Base-by-base conservation (phyloP, 2,888 invertebrate species). In the Zygogramma bicolorata region DNA sequence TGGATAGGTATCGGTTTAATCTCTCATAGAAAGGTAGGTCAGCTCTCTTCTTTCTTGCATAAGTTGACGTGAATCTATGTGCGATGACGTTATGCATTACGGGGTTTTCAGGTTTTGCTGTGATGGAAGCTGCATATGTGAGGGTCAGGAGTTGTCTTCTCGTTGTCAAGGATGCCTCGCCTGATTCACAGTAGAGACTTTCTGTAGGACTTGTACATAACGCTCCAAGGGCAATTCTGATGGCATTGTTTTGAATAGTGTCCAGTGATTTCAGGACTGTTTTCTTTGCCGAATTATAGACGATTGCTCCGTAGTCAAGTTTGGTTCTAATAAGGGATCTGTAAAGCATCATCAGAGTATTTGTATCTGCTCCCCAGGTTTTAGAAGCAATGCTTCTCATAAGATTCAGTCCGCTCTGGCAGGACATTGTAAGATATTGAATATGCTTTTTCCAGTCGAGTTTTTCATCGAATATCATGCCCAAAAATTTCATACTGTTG, bases 401-500 rank as follows among this genome's bases (percentile, higher is more conserved):
- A n/a, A n/a, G n/a, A n/a, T n/a, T 31, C 31, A 31, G 7, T 6
- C 4, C 31, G 7, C 4, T 31, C 25, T 57, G 57, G 27, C 57
- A 22, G 20, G 57, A 57, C 27, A 27, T 57, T 57, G 20, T 22
- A 5, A 25, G 20, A 18, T 53, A 22, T 13, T 53, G 53, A 22
- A 53, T 53, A 22, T 53, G 53, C 10, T 18, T 4, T 31, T 53
- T 53, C 53, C 53, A 13, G 53, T 53, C 18, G 15, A 53, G 53
- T 25, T 38, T 66, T 58, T 38, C 0, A 38, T 67, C 59, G 18
- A 59, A 59, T 20, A 18, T 34, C 40, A 67, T 58, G 10, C 42
- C 67, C 40, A 67, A 42, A 0, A 61, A 68, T 46, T 58, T 58
- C 8, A 68, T 60, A 20, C 3, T 27, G n/a, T 59, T 20, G 15